phyloP scores from a whole-genome alignment of 2,797 vertebrate genomes.

The Thaleichthys pacificus region DNA sequence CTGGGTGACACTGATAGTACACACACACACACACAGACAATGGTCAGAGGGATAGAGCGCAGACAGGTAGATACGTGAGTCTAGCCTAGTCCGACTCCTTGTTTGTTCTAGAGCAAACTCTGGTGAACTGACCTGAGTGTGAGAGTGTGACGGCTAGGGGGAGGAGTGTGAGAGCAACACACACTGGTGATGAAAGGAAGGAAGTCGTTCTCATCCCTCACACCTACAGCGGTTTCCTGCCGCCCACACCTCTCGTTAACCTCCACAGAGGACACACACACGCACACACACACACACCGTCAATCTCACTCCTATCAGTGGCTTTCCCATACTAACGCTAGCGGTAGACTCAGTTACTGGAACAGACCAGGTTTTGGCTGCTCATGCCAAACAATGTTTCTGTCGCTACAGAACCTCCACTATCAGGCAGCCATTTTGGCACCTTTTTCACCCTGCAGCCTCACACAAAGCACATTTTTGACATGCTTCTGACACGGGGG shows the following conservation, averaged over 20 bases:
- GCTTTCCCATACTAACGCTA: no score
- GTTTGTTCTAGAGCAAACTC: no score
- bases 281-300: neutral
- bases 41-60: neutral
- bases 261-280: neutral
- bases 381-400: no score
- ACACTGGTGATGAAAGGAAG: conserved; percentile 2
- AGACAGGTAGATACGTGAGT: neutral
- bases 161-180: no score
- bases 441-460: conserved; percentile 37
- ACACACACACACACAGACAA: neutral
- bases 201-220: conserved; percentile 19
- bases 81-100: no score
- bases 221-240: conserved; percentile 25
- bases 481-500: conserved; percentile 53
- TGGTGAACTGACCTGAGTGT: no score
- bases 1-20: neutral
- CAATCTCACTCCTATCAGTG: neutral
- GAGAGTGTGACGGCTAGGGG: no score
- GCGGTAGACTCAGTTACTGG: no score
- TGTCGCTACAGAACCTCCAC: neutral
- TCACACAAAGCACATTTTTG: conserved; percentile 63
- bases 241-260: conserved; percentile 12
- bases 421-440: conserved; percentile 34
- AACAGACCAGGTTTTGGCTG: no score